Conservation (phyloP, 2,113 vertebrate species). For the Eidolon helvum region DNA sequence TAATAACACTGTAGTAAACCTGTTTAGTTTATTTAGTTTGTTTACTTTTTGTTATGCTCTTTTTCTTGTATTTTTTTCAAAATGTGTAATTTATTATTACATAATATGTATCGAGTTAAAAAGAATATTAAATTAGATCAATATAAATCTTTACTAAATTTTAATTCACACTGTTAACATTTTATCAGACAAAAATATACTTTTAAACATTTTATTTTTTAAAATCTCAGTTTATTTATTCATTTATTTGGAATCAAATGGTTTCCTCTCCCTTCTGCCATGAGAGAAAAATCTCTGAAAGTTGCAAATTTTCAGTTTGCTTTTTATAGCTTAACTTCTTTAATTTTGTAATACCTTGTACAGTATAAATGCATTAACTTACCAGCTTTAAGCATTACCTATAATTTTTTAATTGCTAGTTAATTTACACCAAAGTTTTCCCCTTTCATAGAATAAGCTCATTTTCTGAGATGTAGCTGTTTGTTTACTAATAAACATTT, state of each 20-base stretch:
- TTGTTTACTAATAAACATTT: not conserved
- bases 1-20: not conserved
- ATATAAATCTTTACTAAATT: not conserved
- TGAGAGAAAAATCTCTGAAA: not conserved
- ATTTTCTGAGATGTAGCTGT: not conserved
- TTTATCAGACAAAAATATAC: not conserved
- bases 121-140: conserved; percentile 2
- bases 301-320: not conserved
- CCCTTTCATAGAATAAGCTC: not conserved
- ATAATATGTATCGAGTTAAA: not conserved
- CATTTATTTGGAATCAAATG: not conserved
- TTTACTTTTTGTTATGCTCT: not conserved
- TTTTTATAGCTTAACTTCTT: conserved; percentile 3
- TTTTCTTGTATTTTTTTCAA: not conserved
- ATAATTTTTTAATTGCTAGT: not conserved
- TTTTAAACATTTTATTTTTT: not conserved
- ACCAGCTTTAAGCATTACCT: not conserved
- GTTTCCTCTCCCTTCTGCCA: not conserved
- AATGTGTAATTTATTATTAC: not conserved
- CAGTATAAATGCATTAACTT: not conserved
- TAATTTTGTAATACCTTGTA: not conserved
- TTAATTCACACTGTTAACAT: not conserved
- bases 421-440: not conserved
- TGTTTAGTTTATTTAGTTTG: not conserved
- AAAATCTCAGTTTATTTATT: not conserved